Conservation (phyloP, 2,888 invertebrate genomes). For the Calliopum simillimum region DNA sequence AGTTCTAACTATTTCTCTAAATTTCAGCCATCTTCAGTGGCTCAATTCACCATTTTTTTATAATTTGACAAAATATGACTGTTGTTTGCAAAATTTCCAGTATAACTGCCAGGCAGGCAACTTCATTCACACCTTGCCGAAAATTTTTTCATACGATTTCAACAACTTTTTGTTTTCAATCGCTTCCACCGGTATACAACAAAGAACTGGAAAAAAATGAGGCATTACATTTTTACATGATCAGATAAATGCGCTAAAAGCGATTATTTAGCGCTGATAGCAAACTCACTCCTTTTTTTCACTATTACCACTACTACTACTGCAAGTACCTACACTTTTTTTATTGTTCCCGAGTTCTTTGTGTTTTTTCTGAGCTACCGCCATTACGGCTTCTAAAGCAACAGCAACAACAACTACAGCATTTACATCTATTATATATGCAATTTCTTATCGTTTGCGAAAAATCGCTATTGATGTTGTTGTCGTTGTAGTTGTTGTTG, state of each 20-base stretch:
- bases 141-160: no score
- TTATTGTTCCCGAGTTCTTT: constrained; percentile 37
- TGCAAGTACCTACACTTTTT: background rate
- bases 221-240: constrained; percentile 65
- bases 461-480: constrained; percentile 54
- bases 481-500: constrained; percentile 39
- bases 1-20: no score
- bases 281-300: constrained; percentile 26
- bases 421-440: constrained; percentile 20
- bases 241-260: constrained; percentile 61
- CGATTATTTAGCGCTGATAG: constrained; percentile 64
- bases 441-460: constrained; percentile 61
- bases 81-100: no score
- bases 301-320: no score
- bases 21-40: no score
- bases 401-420: background rate
- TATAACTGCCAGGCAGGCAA: no score
- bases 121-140: no score
- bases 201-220: constrained; percentile 58
- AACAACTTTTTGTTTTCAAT: no score
- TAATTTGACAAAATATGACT: no score
- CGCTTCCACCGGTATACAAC: no score
- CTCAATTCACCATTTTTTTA: no score
- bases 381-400: constrained; percentile 14
- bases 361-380: constrained; percentile 28